Percentiles rank a stretch among this genome's conserved stretches.
Conservation (phyloP, 2,888 invertebrate genomes). For the Clepsis dumicolana region DNA sequence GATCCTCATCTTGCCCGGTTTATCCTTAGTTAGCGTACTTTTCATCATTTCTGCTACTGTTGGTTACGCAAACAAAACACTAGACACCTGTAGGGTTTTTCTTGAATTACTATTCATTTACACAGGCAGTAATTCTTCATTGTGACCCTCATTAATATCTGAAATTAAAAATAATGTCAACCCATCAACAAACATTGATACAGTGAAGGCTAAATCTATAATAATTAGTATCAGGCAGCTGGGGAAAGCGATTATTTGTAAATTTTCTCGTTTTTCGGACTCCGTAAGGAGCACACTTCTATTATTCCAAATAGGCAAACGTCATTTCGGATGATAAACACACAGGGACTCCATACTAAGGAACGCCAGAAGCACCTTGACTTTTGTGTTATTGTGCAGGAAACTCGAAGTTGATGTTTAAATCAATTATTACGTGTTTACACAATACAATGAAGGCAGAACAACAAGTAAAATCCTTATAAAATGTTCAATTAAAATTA, state of each 20-base stretch:
- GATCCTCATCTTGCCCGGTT: conserved; percentile 97
- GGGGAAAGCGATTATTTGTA: not conserved
- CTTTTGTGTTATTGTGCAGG: conserved; percentile 5
- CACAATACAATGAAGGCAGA: not conserved
- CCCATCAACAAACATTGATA: not conserved
- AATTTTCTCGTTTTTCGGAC: not conserved
- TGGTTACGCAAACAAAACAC: conserved; percentile 66
- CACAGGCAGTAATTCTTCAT: conserved; percentile 75
- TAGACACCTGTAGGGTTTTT: conserved; percentile 60
- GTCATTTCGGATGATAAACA: conserved; percentile 48
- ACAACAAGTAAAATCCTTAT: conserved; percentile 20
- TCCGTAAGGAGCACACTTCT: not conserved
- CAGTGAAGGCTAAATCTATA: not conserved
- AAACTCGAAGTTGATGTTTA: not conserved
- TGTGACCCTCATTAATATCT: conserved; percentile 76
- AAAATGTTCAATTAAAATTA: conserved; percentile 42
- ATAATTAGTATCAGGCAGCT: not conserved
- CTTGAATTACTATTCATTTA: conserved; percentile 71
- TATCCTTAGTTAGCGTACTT: conserved; percentile 94
- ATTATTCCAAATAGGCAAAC: conserved; percentile 47
- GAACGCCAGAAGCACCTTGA: conserved; percentile 25
- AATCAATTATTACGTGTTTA: conserved; percentile 4
- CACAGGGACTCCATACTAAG: conserved; percentile 43
- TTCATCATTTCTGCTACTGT: conserved; percentile 87
- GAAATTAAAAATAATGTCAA: conserved; percentile 63